A percentile compares a stretch with the other conserved stretches of the same genome.
phyloP scores from a whole-genome alignment of 2,113 vertebrate genomes.

The Empidonax traillii region DNA sequence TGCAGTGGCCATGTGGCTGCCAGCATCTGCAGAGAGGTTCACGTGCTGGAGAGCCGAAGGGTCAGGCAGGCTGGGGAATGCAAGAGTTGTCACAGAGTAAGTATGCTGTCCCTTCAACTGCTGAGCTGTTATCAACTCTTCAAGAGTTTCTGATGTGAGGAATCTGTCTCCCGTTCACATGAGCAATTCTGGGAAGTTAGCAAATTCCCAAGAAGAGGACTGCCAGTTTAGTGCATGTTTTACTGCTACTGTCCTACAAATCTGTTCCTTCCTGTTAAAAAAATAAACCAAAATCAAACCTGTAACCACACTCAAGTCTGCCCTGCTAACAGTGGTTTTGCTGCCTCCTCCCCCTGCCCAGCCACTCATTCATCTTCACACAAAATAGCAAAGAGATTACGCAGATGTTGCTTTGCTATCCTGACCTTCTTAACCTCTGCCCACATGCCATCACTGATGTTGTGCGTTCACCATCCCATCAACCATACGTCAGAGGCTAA shows the following conservation, averaged over 20 bases:
- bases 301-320: not conserved
- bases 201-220: not conserved
- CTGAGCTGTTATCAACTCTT: not conserved
- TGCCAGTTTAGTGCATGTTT: not conserved
- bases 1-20: not conserved
- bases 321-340: not conserved
- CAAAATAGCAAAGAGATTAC: slow-evolving; percentile 42
- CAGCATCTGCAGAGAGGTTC: not conserved
- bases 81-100: not conserved
- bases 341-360: not conserved
- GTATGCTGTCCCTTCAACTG: not conserved
- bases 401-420: slow-evolving; percentile 51
- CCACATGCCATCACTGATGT: not conserved
- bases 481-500: not conserved
- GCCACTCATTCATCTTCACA: slow-evolving; percentile 41
- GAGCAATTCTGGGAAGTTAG: not conserved
- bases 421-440: slow-evolving; percentile 60
- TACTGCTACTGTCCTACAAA: not conserved
- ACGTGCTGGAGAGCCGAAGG: not conserved
- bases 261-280: not conserved
- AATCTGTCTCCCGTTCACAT: not conserved
- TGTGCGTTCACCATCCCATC: not conserved
- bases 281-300: not conserved
- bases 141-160: not conserved
- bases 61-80: not conserved